Evolutionary conservation across 2,888 invertebrate species (phyloP).

Genomic region (Ypsolopha sequella): DNA sequence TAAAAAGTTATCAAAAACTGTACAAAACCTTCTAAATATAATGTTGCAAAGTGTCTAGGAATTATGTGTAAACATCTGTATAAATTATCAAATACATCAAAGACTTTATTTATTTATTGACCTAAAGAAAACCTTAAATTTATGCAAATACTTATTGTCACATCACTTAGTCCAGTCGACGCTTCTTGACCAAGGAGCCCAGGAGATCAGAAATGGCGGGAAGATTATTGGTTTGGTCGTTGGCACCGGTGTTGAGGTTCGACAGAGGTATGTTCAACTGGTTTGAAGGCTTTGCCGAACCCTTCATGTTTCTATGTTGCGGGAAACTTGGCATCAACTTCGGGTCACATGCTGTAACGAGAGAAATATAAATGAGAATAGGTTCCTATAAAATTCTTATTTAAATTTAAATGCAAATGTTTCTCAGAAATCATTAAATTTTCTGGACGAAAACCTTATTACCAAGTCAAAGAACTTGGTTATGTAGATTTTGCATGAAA

Average conservation of each 20-base stretch:
- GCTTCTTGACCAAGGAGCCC: constrained; percentile 85
- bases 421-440: no score
- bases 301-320: constrained; percentile 90
- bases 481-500: no score
- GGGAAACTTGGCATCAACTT: constrained; percentile 99
- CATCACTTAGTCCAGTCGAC: constrained; percentile 74
- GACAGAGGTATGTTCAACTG: constrained; percentile 56
- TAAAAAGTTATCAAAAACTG: constrained; percentile 11
- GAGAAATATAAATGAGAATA: not conserved
- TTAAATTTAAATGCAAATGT: no score
- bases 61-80: no score
- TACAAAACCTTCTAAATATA: no score
- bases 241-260: constrained; percentile 70
- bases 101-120: not conserved
- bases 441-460: no score
- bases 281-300: constrained; percentile 47
- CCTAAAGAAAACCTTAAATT: constrained; percentile 9
- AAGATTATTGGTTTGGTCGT: constrained; percentile 80
- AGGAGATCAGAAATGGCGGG: constrained; percentile 87
- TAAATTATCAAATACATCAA: not conserved
- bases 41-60: no score
- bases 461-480: no score
- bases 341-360: constrained; percentile 89
- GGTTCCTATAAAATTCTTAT: no score
- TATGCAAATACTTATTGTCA: constrained; percentile 2